A percentile compares a stretch with the other conserved stretches of the same genome.
phyloP scores from a whole-genome alignment of 2,888 invertebrate species.

The Odontocerum albicorne region DNA sequence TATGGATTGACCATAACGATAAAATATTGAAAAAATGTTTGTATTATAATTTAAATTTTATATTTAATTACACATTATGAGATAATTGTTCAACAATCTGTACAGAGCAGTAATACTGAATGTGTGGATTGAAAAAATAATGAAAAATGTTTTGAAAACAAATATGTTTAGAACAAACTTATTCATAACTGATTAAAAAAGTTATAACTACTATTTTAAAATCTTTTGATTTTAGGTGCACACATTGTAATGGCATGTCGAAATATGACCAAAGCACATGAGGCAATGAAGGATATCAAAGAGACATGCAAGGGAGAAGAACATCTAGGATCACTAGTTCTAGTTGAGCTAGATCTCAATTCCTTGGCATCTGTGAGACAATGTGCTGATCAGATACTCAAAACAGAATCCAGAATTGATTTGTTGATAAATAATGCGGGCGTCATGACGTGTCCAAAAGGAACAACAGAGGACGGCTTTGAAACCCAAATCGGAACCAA shows the following conservation, averaged over 20 bases:
- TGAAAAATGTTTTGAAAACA: no score
- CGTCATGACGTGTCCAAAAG: slow-evolving; percentile 57
- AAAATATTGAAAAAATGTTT: no score
- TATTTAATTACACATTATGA: no score
- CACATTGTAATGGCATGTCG: slow-evolving; percentile 62
- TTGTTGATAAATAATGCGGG: slow-evolving; percentile 57
- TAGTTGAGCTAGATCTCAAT: slow-evolving; percentile 45
- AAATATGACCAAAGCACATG: slow-evolving; percentile 48
- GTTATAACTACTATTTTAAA: no score
- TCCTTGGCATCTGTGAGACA: slow-evolving; percentile 47
- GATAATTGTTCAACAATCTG: no score
- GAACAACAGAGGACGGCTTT: slow-evolving; percentile 56
- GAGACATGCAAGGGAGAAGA: slow-evolving; percentile 38
- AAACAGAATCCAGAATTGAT: slow-evolving; percentile 46
- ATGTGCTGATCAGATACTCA: slow-evolving; percentile 45
- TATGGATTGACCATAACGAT: no score
- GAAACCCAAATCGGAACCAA: slow-evolving; percentile 62
- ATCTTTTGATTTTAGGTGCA: slow-evolving; percentile 48
- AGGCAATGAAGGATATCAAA: slow-evolving; percentile 42
- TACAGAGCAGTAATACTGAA: no score
- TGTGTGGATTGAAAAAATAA: no score
- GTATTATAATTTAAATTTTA: no score
- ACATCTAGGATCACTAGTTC: slow-evolving; percentile 43
- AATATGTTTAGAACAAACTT: no score
- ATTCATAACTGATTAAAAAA: no score